These are phyloP conservation scores for Hydrozoanthus gracilis DNA, from an alignment of 92 coral and sea anemone species.

Conservation along the genomic window DNA sequence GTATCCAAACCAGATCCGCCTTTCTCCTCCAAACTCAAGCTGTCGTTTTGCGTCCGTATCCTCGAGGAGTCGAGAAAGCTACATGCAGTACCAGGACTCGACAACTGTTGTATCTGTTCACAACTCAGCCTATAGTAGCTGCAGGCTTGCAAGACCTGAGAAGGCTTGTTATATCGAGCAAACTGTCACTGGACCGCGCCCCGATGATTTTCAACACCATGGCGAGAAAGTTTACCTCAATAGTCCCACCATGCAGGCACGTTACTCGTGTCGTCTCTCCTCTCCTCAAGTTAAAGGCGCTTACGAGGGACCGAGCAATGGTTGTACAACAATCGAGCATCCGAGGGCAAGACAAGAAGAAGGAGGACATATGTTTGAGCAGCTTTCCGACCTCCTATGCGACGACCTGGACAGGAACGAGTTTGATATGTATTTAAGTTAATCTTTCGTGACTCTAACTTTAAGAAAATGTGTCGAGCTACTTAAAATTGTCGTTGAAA, in stretches of 20 bases:
- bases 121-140: constrained; percentile 23
- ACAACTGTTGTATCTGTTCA: not conserved
- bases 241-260: constrained; percentile 28
- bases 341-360: constrained; percentile 47
- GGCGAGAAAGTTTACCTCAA: constrained; percentile 14
- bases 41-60: constrained; percentile 36
- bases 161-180: not conserved
- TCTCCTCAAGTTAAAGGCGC: constrained; percentile 47
- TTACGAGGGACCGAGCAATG: constrained; percentile 35
- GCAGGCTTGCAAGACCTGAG: constrained; percentile 1
- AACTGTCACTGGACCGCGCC: not conserved
- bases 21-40: constrained; percentile 12
- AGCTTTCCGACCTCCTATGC: constrained; percentile 82
- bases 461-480: no score
- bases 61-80: not conserved
- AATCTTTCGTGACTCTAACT: no score
- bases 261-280: constrained; percentile 83
- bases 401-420: constrained; percentile 95
- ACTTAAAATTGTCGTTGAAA: no score
- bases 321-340: constrained; percentile 18
- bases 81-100: not conserved
- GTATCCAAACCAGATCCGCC: constrained; percentile 24
- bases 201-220: not conserved
- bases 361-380: constrained; percentile 77
- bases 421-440: constrained; percentile 89